These are phyloP conservation scores for Oncorhynchus masou DNA, from an alignment of 2,113 vertebrate genomes.

Conservation along the genomic window DNA sequence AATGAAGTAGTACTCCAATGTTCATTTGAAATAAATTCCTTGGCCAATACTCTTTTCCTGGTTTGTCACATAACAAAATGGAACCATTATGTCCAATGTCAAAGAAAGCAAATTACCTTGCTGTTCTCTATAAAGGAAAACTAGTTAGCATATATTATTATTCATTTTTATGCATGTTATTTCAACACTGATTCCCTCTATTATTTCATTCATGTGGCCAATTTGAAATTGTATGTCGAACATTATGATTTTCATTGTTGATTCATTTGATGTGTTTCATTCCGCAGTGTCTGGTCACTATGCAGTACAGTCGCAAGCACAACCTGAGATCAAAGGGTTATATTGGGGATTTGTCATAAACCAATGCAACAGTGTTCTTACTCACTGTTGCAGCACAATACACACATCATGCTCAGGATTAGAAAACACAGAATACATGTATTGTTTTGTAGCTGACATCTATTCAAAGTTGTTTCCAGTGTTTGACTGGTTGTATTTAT, in stretches of 20 bases:
- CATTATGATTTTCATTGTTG: conserved; percentile 36
- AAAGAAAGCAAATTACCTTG: conserved; percentile 52
- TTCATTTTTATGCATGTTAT: conserved; percentile 69
- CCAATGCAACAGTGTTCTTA: conserved; percentile 28
- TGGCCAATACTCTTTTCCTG: conserved; percentile 24
- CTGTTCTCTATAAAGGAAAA: conserved; percentile 44
- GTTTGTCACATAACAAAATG: conserved; percentile 35
- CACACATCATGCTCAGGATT: conserved; percentile 62
- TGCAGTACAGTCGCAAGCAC: conserved; percentile 66
- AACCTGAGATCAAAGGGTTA: conserved; percentile 40
- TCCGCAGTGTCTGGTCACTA: conserved; percentile 56
- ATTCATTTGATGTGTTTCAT: conserved; percentile 38
- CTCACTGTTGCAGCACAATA: conserved; percentile 37
- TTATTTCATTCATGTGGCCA: conserved; percentile 48
- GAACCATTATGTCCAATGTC: conserved; percentile 28
- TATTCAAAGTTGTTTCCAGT: conserved; percentile 52
- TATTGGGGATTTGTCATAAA: conserved; percentile 37
- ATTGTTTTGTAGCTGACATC: conserved; percentile 29
- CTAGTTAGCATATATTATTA: conserved; percentile 61
- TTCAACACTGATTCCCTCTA: conserved; percentile 52
- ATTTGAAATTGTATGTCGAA: conserved; percentile 34
- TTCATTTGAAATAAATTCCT: conserved; percentile 42
- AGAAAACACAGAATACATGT: conserved; percentile 26
- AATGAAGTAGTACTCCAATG: conserved; percentile 17
- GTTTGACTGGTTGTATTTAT: conserved; percentile 70